These are phyloP conservation scores for Cantharis lateralis DNA, from an alignment of 2,888 invertebrate species.

Conservation along the genomic window DNA sequence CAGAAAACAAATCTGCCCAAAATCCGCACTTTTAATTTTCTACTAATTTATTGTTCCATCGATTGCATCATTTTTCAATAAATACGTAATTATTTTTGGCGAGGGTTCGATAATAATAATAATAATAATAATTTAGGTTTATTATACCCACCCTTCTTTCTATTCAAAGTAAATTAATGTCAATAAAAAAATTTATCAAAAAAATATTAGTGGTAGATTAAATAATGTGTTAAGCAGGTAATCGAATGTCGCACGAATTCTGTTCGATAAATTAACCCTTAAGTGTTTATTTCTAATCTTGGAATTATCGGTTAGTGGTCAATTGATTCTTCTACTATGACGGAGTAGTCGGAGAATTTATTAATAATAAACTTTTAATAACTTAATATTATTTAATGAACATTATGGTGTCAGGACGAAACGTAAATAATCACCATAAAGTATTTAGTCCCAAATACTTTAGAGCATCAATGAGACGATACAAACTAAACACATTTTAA, in stretches of 20 bases:
- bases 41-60: too few species aligned
- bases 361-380: background rate
- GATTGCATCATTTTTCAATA: too few species aligned
- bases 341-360: background rate
- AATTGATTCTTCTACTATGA: background rate
- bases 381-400: background rate
- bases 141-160: background rate
- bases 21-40: too few species aligned
- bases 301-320: background rate
- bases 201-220: background rate
- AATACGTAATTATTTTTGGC: background rate
- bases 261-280: background rate
- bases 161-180: background rate
- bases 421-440: background rate
- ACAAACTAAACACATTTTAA: background rate
- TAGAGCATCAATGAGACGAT: background rate
- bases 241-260: background rate
- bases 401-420: background rate
- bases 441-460: background rate
- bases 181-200: background rate
- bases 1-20: too few species aligned
- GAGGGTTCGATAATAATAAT: background rate
- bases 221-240: background rate
- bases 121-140: background rate
- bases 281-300: background rate